Evolutionary conservation across 1,140 invertebrate genomes (phyloP), one percentile per base, ranked within the genome.

Genomic region (Hestina assimilis): DNA sequence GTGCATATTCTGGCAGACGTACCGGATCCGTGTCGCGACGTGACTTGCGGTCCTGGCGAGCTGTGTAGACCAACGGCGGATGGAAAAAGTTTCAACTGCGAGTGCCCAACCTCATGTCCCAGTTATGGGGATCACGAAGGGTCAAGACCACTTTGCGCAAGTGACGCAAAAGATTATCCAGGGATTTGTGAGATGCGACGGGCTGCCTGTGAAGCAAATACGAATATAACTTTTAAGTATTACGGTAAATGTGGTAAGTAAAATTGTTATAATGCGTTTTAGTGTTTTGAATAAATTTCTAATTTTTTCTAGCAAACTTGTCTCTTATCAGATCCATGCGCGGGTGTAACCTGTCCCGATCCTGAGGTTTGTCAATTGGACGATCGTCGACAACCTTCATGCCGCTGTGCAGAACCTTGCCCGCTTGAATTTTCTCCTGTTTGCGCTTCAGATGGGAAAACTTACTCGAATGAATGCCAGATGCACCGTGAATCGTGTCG

Each of bases 241-340:
- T 91, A 91, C 52, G 96, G 96, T 33, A 95, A 95, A 90, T 98
- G 96, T 87, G 96, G 96, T 98, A 85, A 93, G 94, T 26, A 50
- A 15, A n/a, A 0, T 24, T 3, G 9, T 4, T 26, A 26, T 26
- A 26, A 26, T 26, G 24, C 24, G 9, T 26, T 26, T 26, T 26
- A 26, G 4, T 26, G 4, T 4, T 26, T 26, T 26, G 24, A 26
- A 26, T 5, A 9, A 4, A 9, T 4, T 5, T 20, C 4, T 11
- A 23, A 24, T 17, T 6, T 24, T 11, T 23, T 42, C 17, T 19
- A 38, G 3, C n/a, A 21, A 21, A 41, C 4, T n/a, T 31, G 3
- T 38, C 35, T 51, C 11, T 67, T 85, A 89, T 14, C 89, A 97
- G 96, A 97, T 91, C 96, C 96, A 2, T 97, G 96, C 73, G 87